Evolutionary conservation across 2,113 vertebrate genomes (phyloP), one percentile per base, ranked within the genome.

Genomic region (Erythrocebus patas): DNA sequence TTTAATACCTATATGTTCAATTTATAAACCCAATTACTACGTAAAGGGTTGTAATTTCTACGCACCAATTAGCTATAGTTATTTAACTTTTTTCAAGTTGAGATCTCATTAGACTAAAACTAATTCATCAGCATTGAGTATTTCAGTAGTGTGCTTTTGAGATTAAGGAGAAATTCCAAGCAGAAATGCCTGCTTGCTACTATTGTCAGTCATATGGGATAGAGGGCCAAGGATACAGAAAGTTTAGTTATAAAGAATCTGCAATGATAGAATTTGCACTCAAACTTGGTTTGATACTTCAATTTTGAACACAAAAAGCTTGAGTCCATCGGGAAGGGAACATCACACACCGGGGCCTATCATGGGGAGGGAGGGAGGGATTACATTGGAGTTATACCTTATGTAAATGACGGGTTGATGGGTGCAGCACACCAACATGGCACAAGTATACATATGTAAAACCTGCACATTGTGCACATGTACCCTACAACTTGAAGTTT

Each of bases 261-360:
- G 30, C 6, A 25, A 0, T 76, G 80, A 72, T 70, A 84, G 27
- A 83, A 75, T 57, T 75, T 83, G 18, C 13, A 40, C 3, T 80
- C 91, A 43, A 5, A 50, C 40, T 72, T 97, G 23, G 23, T 84
- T 92, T 88, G 61, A 59, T n/a, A 84, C 25, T 92, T 98, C 55
- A 87, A 66, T 91, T 96, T 95, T 93, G 55, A 90, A 92, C 30
- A 92, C 3, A 48, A 76, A 91, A 93, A 50, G 25, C 40, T 75
- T n/a, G 43, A 91, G 68, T 16, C 40, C 43, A 76, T 76, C n/a
- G n/a, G n/a, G n/a, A n/a, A n/a, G n/a, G n/a, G n/a, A n/a, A n/a
- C n/a, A n/a, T n/a, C n/a, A n/a, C n/a, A n/a, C n/a, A n/a, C n/a
- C n/a, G n/a, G n/a, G n/a, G n/a, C n/a, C n/a, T n/a, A n/a, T n/a